Evolutionary conservation across 1,140 invertebrate genomes (phyloP), one percentile per base, ranked within the genome.

Genomic region (Geopemphigus sp.): DNA sequence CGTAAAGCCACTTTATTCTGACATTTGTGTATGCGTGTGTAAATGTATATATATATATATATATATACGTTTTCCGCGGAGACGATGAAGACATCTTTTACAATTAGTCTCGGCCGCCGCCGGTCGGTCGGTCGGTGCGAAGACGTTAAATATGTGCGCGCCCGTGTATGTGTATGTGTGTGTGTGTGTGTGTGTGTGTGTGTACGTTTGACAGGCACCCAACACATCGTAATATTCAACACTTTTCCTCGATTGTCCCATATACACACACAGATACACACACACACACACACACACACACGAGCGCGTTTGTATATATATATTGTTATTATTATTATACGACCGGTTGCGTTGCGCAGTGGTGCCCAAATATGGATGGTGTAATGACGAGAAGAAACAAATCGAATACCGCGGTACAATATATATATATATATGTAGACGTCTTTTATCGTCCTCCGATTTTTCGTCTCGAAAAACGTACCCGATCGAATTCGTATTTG

Each of bases 1-100:
- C 45, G 54, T 57, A 76, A 76, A 47, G 74, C 74, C 74, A 78
- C 74, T 78, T 78, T 63, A 61, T 78, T 47, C 74, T 63, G 74
- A 78, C 57, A 50, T 63, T 22, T 47, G 74, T 50, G 22, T 78
- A n/a, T 78, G 19, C 56, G 53, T 73, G 54, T 39, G 24, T 19
- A n/a, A n/a, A n/a, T n/a, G n/a, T n/a, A n/a, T n/a, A n/a, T n/a
- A n/a, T n/a, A 22, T 26, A 12, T 45, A 4, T 45, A 17, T 8
- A 24, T 29, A 8, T 8, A 26, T 32, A 63, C 47, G n/a, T 32
- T 56, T 73, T 56, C 70, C 29, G 70, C 70, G 70, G 50, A 5
- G 70, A 59, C 56, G 74, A 78, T 78, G 74, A 78, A 78, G 74
- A 78, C 74, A 61, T 78, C 74, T 78, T 78, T 78, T 78, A 78